Base-by-base conservation (phyloP, 2,888 invertebrate genomes). In the Macropis europaea region DNA sequence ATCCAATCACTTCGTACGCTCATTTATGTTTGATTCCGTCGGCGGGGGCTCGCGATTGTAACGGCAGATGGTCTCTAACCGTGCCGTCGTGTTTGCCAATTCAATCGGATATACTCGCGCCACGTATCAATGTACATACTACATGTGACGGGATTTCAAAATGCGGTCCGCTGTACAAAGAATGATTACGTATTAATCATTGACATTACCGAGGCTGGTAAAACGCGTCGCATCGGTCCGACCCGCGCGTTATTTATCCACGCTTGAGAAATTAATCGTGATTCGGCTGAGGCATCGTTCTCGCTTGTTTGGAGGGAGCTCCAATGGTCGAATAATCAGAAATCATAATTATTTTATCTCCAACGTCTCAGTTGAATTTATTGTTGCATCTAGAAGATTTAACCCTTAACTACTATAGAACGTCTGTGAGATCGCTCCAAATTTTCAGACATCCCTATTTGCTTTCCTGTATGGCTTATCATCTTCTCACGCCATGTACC, bases 141-240 rank as follows among this genome's bases (percentile, higher is more conserved):
- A 69, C 19, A 61, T 26, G 62, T 56, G 52, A 69, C 50, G 42
- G 53, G 53, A 68, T 71, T 71, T 71, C 70, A 68, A 68, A 71
- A 71, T 32, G 67, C 43, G 69, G 69, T 45, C 26, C 26, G 57
- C 43, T 38, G 11, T 26, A 36, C 38, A 69, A 69, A 69, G 67
- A 67, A 30, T 47, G 67, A 69, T 69, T 52, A 67, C 69, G 38
- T 69, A 69, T 66, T 69, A 69, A 57, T 69, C 67, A 57, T 67
- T 38, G 30, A 43, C 48, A 30, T 26, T 50, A 56, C 5, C n/a
- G 48, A 30, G 28, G 42, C 13, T 15, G 32, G n/a, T 22, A n/a
- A 11, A 28, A 19, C 67, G 38, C 32, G 64, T 24, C 19, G 52
- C 47, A 47, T 17, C n/a, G n/a, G 57, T 40, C 42, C 13, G 4